A percentile compares a stretch with the other conserved stretches of the same genome.
These are phyloP conservation scores for Tapirus terrestris DNA, from an alignment of 2,113 vertebrate species.

Conservation along the genomic window DNA sequence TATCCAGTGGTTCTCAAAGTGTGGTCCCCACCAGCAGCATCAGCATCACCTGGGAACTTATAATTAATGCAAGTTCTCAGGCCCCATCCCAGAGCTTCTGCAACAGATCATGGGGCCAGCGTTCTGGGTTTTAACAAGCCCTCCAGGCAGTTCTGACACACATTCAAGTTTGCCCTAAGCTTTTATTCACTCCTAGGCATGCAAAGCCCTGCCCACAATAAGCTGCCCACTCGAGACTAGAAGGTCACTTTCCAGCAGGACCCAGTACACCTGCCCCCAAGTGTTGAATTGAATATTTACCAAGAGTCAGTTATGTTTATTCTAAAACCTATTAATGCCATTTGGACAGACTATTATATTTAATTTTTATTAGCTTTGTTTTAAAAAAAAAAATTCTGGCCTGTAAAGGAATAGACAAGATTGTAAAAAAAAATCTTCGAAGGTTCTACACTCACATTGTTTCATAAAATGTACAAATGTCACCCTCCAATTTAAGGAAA, in stretches of 20 bases:
- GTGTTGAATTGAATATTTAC: not conserved
- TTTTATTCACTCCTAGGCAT: not conserved
- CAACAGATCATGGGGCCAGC: not conserved
- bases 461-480: constrained; percentile 3
- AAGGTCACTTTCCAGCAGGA: not conserved
- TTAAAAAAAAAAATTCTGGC: not conserved
- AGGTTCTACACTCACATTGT: not conserved
- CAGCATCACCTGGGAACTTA: not conserved
- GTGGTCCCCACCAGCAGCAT: not conserved
- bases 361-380: constrained; percentile 2
- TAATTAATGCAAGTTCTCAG: not conserved
- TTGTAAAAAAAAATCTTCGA: not conserved
- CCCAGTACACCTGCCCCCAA: not conserved
- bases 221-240: not conserved
- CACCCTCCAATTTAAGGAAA: not conserved
- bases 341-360: not conserved
- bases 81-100: not conserved
- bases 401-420: not conserved
- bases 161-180: fast-evolving
- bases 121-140: not conserved
- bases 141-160: fast-evolving
- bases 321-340: not conserved
- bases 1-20: not conserved
- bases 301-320: not conserved
- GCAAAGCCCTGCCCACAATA: not conserved